Conservation (phyloP, 1,140 invertebrate genomes). For the Theocolax elegans region DNA sequence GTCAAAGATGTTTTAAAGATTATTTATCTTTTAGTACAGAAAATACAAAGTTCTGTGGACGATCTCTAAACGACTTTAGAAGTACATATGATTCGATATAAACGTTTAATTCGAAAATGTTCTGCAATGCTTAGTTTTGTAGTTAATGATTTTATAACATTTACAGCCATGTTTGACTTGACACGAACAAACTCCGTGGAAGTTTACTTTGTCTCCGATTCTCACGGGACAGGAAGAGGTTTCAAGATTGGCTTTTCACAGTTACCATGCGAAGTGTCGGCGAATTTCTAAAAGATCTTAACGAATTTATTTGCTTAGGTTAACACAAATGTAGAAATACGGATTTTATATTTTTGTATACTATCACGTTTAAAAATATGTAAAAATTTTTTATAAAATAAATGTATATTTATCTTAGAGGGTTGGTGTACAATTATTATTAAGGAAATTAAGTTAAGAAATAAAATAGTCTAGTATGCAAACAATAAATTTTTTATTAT, state of each 20-base stretch:
- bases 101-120: slow-evolving; percentile 7
- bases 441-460: neutral
- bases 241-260: slow-evolving; percentile 54
- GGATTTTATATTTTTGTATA: slow-evolving; percentile 22
- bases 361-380: slow-evolving; percentile 1
- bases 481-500: slow-evolving; percentile 31
- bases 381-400: neutral
- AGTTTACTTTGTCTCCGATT: slow-evolving; percentile 51
- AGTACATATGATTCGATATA: slow-evolving; percentile 46
- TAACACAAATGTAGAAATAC: neutral
- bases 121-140: slow-evolving; percentile 23
- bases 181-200: slow-evolving; percentile 43
- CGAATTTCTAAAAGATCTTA: neutral
- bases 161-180: slow-evolving; percentile 53
- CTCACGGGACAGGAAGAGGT: slow-evolving; percentile 49
- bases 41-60: slow-evolving; percentile 56
- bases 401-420: no score
- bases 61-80: slow-evolving; percentile 48
- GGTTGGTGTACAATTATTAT: neutral
- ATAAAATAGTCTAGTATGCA: slow-evolving; percentile 2
- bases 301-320: slow-evolving; percentile 3
- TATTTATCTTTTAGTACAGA: slow-evolving; percentile 52
- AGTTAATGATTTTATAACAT: slow-evolving; percentile 32
- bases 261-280: slow-evolving; percentile 41
- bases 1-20: slow-evolving; percentile 55